Conservation (phyloP, 2,888 invertebrate genomes). For the Perithous albicinctus region DNA sequence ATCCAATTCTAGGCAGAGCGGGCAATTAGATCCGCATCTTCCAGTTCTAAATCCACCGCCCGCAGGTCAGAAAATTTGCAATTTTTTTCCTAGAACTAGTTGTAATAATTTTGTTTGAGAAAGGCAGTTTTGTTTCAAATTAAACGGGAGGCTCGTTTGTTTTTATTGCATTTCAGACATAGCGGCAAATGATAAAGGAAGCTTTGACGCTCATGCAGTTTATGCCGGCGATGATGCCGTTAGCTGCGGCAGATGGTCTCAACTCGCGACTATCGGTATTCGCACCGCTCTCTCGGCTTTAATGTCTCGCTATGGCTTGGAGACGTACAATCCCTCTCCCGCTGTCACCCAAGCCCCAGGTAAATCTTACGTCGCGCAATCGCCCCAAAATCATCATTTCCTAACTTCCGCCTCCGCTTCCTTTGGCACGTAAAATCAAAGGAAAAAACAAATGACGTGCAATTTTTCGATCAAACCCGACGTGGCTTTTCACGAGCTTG, state of each 20-base stretch:
- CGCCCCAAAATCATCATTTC: constrained; percentile 78
- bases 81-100: no score
- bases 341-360: constrained; percentile 82
- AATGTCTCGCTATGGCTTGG: constrained; percentile 85
- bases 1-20: constrained; percentile 78
- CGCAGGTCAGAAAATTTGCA: constrained; percentile 77
- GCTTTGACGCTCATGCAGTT: constrained; percentile 84
- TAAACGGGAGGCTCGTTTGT: neutral
- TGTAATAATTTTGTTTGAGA: no score
- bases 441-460: no score
- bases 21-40: constrained; percentile 80
- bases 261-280: constrained; percentile 85
- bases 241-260: constrained; percentile 82
- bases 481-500: no score
- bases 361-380: constrained; percentile 78
- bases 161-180: constrained; percentile 70
- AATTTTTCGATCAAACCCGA: no score
- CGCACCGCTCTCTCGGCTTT: constrained; percentile 85
- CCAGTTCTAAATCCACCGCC: constrained; percentile 80
- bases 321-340: constrained; percentile 81
- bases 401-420: constrained; percentile 79
- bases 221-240: constrained; percentile 85
- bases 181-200: constrained; percentile 75
- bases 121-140: neutral
- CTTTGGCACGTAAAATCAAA: constrained; percentile 78